These are phyloP conservation scores for Cetoscarus ocellatus DNA, from an alignment of 2,797 vertebrate genomes.

Conservation along the genomic window DNA sequence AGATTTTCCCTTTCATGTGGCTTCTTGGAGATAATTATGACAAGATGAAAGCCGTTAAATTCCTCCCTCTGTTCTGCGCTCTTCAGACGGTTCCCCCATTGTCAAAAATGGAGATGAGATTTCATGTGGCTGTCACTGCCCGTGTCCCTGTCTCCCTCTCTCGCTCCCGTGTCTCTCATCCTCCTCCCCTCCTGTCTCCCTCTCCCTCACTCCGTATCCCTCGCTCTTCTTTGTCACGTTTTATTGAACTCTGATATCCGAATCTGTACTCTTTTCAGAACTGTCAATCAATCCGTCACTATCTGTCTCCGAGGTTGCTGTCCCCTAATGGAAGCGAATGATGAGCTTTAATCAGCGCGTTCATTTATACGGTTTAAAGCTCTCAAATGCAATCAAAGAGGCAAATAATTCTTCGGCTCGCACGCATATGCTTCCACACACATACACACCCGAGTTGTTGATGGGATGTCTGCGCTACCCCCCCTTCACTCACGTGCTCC, in stretches of 20 bases:
- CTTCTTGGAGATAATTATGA: conserved; percentile 88
- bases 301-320: conserved; percentile 73
- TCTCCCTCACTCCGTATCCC: conserved; percentile 54
- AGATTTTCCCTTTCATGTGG: conserved; percentile 84
- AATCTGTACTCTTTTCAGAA: conserved; percentile 74
- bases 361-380: conserved; percentile 69
- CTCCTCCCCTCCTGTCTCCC: conserved; percentile 61
- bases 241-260: conserved; percentile 78
- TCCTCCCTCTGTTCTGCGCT: conserved; percentile 84
- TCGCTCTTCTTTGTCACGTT: conserved; percentile 75
- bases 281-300: conserved; percentile 77
- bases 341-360: conserved; percentile 74
- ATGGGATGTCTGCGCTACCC: conserved; percentile 64
- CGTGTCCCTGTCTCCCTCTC: conserved; percentile 70
- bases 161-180: conserved; percentile 56
- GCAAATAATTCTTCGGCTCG: conserved; percentile 52
- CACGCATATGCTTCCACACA: conserved; percentile 60
- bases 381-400: conserved; percentile 71
- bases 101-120: conserved; percentile 89
- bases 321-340: conserved; percentile 74
- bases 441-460: conserved; percentile 45
- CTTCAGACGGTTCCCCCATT: conserved; percentile 86
- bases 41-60: conserved; percentile 87
- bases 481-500: conserved; percentile 52
- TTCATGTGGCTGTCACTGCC: conserved; percentile 85